Conservation (phyloP, 92 coral and sea anemone genomes). For the Scolanthus callimorphus region DNA sequence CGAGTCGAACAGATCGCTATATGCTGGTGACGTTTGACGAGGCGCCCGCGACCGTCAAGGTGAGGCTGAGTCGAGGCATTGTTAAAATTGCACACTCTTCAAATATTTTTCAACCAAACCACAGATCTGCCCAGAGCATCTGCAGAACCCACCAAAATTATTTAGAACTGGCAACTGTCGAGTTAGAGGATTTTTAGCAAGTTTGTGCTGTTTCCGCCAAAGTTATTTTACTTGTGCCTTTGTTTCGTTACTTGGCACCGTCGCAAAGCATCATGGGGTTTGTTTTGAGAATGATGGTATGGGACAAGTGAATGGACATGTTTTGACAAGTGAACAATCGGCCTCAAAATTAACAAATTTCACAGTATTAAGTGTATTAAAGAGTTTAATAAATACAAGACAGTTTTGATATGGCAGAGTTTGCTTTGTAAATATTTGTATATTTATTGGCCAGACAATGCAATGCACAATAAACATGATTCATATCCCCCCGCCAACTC, state of each 20-base stretch:
- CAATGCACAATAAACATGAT: too few species aligned
- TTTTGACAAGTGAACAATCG: too few species aligned
- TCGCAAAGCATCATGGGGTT: conserved; percentile 66
- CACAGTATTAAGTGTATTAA: too few species aligned
- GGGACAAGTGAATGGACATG: too few species aligned
- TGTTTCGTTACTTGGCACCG: conserved; percentile 56
- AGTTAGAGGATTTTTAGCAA: conserved; percentile 24
- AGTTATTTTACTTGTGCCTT: conserved; percentile 46
- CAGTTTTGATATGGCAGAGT: too few species aligned
- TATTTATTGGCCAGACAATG: too few species aligned
- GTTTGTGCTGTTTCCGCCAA: conserved; percentile 29
- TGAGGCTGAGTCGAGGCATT: conserved; percentile 76
- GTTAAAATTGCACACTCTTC: conserved; percentile 29
- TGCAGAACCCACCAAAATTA: conserved; percentile 12
- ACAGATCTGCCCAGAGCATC: conserved; percentile 10
- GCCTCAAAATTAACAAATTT: too few species aligned
- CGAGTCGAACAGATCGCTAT: conserved; percentile 98
- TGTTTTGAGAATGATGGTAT: conserved; percentile 44
- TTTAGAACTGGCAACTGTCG: conserved; percentile 12
- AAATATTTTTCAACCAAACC: conserved; percentile 1
- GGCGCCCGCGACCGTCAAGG: conserved; percentile 99
- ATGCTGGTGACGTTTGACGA: conserved; percentile 99
- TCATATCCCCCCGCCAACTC: too few species aligned
- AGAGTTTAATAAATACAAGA: too few species aligned
- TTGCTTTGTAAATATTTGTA: too few species aligned